Evolutionary conservation across 1,140 invertebrate genomes (phyloP).

Genomic region (Phortica variegata): DNA sequence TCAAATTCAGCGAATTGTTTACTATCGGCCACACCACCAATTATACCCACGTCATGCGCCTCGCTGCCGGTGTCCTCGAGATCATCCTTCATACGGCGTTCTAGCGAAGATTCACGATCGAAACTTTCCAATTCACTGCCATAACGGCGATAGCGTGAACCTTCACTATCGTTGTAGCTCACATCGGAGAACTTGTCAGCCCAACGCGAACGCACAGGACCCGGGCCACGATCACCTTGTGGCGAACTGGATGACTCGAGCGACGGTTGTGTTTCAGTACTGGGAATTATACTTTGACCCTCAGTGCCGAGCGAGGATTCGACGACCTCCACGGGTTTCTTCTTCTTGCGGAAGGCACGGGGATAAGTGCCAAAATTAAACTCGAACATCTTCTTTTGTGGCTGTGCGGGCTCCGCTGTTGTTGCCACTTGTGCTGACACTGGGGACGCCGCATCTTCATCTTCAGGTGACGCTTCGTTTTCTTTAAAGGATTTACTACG

Average conservation of each 20-base stretch:
- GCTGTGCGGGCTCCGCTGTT: constrained; percentile 34
- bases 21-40: constrained; percentile 40
- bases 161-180: constrained; percentile 58
- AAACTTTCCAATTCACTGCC: constrained; percentile 56
- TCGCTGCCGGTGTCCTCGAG: constrained; percentile 42
- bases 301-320: constrained; percentile 46
- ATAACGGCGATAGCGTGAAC: constrained; percentile 46
- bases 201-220: constrained; percentile 59
- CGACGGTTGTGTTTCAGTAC: constrained; percentile 53
- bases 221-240: constrained; percentile 57
- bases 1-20: constrained; percentile 55
- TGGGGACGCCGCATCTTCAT: constrained; percentile 14
- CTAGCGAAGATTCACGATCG: constrained; percentile 56
- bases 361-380: constrained; percentile 77
- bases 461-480: constrained; percentile 17
- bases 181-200: constrained; percentile 59
- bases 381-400: constrained; percentile 62
- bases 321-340: constrained; percentile 50
- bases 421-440: constrained; percentile 19
- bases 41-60: constrained; percentile 37
- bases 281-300: constrained; percentile 51
- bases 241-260: constrained; percentile 59
- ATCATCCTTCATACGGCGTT: constrained; percentile 51
- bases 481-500: constrained; percentile 55
- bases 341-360: constrained; percentile 69